phyloP scores from a whole-genome alignment of 2,113 vertebrate species.

The Erpornis zantholeuca region DNA sequence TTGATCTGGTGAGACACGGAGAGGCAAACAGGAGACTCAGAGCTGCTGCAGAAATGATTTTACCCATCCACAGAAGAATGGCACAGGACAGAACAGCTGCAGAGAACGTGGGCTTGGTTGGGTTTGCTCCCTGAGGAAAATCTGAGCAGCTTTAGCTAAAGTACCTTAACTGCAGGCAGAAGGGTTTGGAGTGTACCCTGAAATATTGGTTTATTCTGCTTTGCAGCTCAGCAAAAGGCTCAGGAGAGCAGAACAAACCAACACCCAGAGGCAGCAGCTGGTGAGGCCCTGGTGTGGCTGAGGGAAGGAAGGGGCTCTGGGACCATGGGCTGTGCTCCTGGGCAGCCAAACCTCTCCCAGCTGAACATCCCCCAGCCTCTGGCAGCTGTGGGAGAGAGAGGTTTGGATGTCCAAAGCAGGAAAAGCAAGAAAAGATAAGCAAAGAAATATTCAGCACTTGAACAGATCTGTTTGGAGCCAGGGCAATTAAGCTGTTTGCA shows the following conservation, averaged over 20 bases:
- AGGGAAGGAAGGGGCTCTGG: not conserved
- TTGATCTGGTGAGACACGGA: not conserved
- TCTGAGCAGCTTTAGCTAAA: not conserved
- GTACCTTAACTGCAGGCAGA: not conserved
- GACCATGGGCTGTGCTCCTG: not conserved
- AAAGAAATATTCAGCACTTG: not conserved
- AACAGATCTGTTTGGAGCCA: not conserved
- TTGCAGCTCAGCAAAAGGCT: not conserved
- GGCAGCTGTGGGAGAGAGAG: not conserved
- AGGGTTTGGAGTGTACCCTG: not conserved
- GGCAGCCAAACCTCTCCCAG: not conserved
- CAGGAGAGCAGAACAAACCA: not conserved
- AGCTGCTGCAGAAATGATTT: not conserved
- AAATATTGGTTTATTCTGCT: not conserved
- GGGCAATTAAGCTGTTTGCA: not conserved
- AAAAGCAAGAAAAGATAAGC: not conserved
- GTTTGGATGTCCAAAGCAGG: not conserved
- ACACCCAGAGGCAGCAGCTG: not conserved
- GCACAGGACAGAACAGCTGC: not conserved
- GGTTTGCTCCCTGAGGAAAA: not conserved
- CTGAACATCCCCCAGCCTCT: not conserved
- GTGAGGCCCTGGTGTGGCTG: rapidly evolving
- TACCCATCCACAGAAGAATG: not conserved
- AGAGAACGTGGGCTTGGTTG: not conserved
- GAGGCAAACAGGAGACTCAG: not conserved